Base-by-base conservation (phyloP, 2,797 vertebrate species). In the Sebastes hubbsi region DNA sequence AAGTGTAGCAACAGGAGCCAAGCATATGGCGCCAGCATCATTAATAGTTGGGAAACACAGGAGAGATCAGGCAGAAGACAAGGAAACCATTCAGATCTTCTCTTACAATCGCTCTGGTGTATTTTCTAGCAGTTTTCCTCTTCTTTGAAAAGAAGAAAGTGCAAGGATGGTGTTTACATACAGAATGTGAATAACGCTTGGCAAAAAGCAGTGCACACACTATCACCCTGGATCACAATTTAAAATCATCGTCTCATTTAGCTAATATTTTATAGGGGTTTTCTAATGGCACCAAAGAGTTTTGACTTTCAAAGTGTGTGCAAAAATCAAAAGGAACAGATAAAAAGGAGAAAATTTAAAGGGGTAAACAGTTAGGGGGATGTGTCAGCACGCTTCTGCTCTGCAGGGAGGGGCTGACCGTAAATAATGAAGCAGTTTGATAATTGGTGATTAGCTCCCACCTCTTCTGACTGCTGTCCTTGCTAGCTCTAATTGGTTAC, bases 21-120 rank as follows among this genome's bases (percentile, higher is more conserved):
- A 84, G 77, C 90, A 89, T 84, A 82, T 94, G 91, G 90, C 24
- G 13, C 79, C 83, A 88, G 88, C 80, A 87, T 89, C 65, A 83
- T 87, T 85, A 83, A 87, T 77, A 77, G 82, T 80, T 83, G 59
- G 67, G 86, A 88, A 92, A 92, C n/a, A 79, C 60, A 66, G 62
- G 30, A 80, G 74, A 87, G 83, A 90, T 88, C 82, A 84, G 66
- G 77, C 66, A 74, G 69, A 82, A 91, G 81, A 93, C 89, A 91
- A 91, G 86, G 76, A 86, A 68, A 42, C 81, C 69, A 85, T 90
- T 91, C 82, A 92, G 81, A 71, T 87, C 74, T 78, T 84, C 79
- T 78, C 83, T 83, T 86, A 83, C 72, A 78, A 80, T 85, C 64
- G 62, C 60, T 75, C 54, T 79, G 63, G 63, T 77, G 56, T 72